A percentile compares a stretch with the other conserved stretches of the same genome.
These are phyloP conservation scores for Apamea monoglypha DNA, from an alignment of 2,888 invertebrate genomes.

Conservation along the genomic window DNA sequence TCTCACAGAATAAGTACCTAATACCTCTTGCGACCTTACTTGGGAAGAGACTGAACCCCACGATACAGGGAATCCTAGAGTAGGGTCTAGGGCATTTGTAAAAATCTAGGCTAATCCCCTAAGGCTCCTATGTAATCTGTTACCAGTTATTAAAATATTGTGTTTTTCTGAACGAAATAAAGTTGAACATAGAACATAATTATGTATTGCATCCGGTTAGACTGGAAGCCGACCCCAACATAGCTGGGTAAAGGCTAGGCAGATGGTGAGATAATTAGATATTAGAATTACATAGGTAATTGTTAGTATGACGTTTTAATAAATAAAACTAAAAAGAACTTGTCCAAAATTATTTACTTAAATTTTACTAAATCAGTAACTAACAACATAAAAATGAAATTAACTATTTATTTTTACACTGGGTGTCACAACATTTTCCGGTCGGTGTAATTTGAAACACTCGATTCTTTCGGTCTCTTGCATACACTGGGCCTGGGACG, in stretches of 20 bases:
- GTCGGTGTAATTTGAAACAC: constrained; percentile 77
- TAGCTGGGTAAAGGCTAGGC: background rate
- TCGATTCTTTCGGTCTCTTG: constrained; percentile 79
- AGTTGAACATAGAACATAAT: no score
- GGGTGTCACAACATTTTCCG: constrained; percentile 74
- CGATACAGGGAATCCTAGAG: no score
- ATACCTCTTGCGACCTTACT: no score
- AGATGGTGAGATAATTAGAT: background rate
- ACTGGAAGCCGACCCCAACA: background rate
- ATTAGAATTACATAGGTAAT: background rate
- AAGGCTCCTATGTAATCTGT: no score
- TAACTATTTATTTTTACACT: constrained; percentile 49
- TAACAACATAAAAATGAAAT: background rate
- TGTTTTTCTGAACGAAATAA: no score
- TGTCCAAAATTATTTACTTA: constrained; percentile 13
- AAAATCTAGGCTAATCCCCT: no score
- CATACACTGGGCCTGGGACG: constrained; percentile 74
- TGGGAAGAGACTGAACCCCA: no score
- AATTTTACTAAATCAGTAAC: background rate
- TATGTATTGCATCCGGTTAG: background rate
- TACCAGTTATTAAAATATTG: no score
- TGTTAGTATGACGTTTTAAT: background rate
- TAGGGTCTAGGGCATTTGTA: no score
- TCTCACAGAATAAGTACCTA: no score
- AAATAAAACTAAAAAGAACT: constrained; percentile 20